Percentiles rank a stretch among this genome's conserved stretches.
phyloP scores from a whole-genome alignment of 2,797 vertebrate genomes.

The Perodicticus potto region DNA sequence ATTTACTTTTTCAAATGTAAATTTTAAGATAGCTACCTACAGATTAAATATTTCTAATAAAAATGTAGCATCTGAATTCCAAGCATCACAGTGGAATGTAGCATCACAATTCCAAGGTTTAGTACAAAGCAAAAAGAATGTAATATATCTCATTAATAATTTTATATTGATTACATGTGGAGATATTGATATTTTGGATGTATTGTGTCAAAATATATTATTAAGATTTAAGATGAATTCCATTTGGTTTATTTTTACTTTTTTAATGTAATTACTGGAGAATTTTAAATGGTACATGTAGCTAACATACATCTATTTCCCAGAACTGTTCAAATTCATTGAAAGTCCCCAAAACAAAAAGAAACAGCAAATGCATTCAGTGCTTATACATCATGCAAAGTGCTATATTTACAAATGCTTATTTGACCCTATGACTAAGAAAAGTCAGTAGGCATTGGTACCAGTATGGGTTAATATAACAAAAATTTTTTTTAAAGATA shows the following conservation, averaged over 20 bases:
- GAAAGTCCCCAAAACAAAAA: slow-evolving; percentile 22
- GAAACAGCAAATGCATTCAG: not conserved
- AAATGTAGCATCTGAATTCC: not conserved
- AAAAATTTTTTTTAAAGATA: not conserved
- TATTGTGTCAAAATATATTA: not conserved
- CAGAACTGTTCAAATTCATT: not conserved
- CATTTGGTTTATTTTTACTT: not conserved
- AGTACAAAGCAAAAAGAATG: not conserved
- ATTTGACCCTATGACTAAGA: not conserved
- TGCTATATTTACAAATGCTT: not conserved
- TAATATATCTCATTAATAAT: not conserved
- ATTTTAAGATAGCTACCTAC: not conserved
- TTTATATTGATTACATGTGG: not conserved
- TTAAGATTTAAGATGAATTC: not conserved
- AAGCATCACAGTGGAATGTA: no score
- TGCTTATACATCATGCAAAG: not conserved
- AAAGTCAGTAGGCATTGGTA: not conserved
- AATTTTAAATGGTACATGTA: not conserved
- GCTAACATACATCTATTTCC: not conserved
- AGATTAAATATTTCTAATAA: slow-evolving; percentile 35
- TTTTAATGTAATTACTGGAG: not conserved
- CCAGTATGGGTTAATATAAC: not conserved
- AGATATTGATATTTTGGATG: not conserved
- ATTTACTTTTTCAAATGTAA: slow-evolving; percentile 1
- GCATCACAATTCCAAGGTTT: not conserved